Evolutionary conservation across 2,113 vertebrate genomes (phyloP), one percentile per base, ranked within the genome.

Genomic region (Cnemophilus loriae): DNA sequence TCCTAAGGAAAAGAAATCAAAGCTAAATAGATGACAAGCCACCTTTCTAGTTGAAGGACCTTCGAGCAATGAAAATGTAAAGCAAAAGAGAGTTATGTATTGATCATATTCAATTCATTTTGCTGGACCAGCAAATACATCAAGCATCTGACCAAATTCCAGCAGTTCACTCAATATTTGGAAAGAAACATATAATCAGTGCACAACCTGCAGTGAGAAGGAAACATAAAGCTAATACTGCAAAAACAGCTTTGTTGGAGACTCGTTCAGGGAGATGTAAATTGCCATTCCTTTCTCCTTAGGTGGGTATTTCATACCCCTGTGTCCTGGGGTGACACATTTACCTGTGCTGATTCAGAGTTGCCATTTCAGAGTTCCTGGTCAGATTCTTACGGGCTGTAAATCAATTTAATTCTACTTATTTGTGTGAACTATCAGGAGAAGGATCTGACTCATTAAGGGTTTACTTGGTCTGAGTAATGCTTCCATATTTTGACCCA

Each of bases 151-250:
- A 96, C 60, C 47, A 91, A 73, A 89, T 91, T 69, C 14, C 68
- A 91, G 56, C 52, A 67, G 35, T 88, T 89, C 71, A 49, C 53
- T 57, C 82, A 89, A 11, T 49, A 50, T 93, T 95, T 77, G 49
- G 84, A 85, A 85, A 84, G 87, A 96, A 96, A 93, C 67, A 68
- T 91, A 52, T 95, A 85, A 91, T 91, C 87, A 60, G 60, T 28
- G 56, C 24, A 70, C 64, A 93, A 32, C 39, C 63, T 76, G 50
- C 42, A 80, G 63, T 33, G 71, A 90, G 71, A 69, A 90, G 64
- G 68, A 90, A 92, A 96, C 50, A 64, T 81, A 71, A 96, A 92
- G 78, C 79, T 86, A 88, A 71, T 84, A 56, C 32, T 67, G 64
- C 64, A 77, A 75, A 85, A 89, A 4, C 10, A 85, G 42, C 74